Evolutionary conservation across 2,888 invertebrate genomes (phyloP).

Genomic region (Hyposoter dolosus): DNA sequence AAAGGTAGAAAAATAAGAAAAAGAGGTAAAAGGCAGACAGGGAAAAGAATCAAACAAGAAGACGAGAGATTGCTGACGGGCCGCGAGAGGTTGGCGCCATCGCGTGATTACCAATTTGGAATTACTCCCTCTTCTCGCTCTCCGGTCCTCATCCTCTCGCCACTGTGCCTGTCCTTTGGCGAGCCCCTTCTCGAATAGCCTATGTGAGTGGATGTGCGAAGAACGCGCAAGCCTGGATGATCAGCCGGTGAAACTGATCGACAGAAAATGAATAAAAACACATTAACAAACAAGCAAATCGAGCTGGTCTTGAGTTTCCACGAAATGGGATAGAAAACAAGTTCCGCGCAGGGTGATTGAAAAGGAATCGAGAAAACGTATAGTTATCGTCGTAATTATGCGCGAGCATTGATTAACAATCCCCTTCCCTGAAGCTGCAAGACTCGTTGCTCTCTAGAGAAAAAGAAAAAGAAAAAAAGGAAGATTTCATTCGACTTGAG

Average conservation of each 20-base stretch:
- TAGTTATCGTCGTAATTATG: constrained; percentile 26
- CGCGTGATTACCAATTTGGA: constrained; percentile 85
- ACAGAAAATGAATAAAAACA: constrained; percentile 34
- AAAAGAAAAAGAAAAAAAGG: not conserved
- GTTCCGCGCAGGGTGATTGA: constrained; percentile 22
- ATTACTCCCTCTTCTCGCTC: constrained; percentile 77
- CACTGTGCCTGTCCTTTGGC: not conserved
- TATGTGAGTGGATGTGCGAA: constrained; percentile 56
- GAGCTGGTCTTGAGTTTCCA: constrained; percentile 48
- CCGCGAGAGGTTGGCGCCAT: constrained; percentile 84
- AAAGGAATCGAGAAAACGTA: not conserved
- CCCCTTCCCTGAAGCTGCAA: not conserved
- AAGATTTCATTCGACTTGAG: not conserved
- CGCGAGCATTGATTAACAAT: constrained; percentile 25
- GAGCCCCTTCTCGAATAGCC: constrained; percentile 70
- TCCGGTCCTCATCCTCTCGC: not conserved
- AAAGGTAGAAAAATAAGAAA: constrained; percentile 45
- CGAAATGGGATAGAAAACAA: constrained; percentile 27
- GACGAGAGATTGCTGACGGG: constrained; percentile 83
- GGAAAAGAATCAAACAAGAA: constrained; percentile 78
- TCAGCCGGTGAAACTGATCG: constrained; percentile 74
- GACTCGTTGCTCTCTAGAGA: not conserved
- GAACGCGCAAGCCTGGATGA: constrained; percentile 76
- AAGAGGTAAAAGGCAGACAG: constrained; percentile 53
- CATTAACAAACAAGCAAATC: not conserved